Evolutionary conservation across 2,113 vertebrate species (phyloP), one percentile per base, ranked within the genome.

Genomic region (Nothobranchius kuhntae): DNA sequence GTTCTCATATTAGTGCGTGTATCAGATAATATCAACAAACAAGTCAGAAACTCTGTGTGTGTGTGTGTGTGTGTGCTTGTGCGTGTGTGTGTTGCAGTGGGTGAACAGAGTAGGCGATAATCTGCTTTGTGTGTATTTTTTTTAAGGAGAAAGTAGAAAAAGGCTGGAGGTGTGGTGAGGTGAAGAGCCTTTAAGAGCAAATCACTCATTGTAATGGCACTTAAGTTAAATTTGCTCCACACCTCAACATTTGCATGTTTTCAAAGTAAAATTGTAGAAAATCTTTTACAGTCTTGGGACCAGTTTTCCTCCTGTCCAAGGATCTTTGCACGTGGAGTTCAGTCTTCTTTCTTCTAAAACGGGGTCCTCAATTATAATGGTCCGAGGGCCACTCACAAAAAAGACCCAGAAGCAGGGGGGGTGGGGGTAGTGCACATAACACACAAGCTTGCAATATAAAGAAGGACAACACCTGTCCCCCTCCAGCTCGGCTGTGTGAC

Each of bases 81-180:
- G 62, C 26, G 42, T 50, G 8, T 61, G 44, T 64, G 73, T 73
- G 68, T 54, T 55, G n/a, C 54, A 56, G 65, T 69, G 4, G 74
- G 69, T 50, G 79, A 65, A 75, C 45, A 66, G 71, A 67, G 82
- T 74, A 67, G 78, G 71, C 3, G 13, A 61, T 77, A 53, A 38
- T 73, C 71, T 77, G 80, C 30, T 30, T 53, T 24, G 35, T 54
- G 21, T 53, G 53, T 13, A 10, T 58, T 59, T 65, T 36, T 13
- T 12, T 60, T 21, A 17, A 42, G 13, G 17, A 42, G 26, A 36
- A 30, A 30, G 58, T 24, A 6, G 52, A 53, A 24, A 45, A 4
- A 10, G 56, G 50, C 55, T 58, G 61, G 59, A 56, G 68, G 61
- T 65, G 65, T 71, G 50, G 64, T 53, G 65, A 3, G 83, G 62